phyloP scores from a whole-genome alignment of 2,113 vertebrate genomes.

The Phoenicopterus ruber region DNA sequence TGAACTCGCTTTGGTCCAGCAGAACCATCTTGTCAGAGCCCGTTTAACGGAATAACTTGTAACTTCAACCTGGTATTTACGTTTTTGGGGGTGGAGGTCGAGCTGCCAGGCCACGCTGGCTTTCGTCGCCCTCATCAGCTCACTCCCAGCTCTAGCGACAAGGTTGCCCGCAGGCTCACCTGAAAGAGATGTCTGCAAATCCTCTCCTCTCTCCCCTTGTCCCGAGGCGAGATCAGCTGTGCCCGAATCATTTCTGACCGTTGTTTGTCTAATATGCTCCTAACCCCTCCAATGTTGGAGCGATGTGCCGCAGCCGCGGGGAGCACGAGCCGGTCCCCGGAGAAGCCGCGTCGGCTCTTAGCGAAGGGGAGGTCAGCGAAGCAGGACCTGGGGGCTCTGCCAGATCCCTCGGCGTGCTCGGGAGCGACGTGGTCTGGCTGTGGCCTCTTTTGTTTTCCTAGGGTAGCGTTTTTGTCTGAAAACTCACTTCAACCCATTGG shows the following conservation, averaged over 20 bases:
- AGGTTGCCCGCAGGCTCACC: not conserved
- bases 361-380: not conserved
- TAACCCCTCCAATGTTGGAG: not conserved
- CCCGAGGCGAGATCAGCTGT: not conserved
- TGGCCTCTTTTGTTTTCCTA: not conserved
- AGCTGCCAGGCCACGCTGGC: not conserved
- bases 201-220: not conserved
- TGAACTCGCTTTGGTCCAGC: not conserved
- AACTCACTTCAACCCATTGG: not conserved
- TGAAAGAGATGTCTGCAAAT: not conserved
- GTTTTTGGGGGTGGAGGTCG: not conserved
- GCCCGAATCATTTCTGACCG: not conserved
- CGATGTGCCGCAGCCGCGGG: rapidly evolving
- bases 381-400: not conserved
- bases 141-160: not conserved
- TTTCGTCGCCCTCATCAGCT: not conserved
- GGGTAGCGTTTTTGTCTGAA: not conserved
- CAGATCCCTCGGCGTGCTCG: not conserved
- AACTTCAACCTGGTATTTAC: not conserved
- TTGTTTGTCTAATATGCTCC: not conserved
- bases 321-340: not conserved
- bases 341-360: rapidly evolving
- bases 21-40: not conserved
- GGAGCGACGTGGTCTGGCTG: rapidly evolving
- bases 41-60: not conserved